Evolutionary conservation across 2,113 vertebrate genomes (phyloP).

Genomic region (Motacilla alba): DNA sequence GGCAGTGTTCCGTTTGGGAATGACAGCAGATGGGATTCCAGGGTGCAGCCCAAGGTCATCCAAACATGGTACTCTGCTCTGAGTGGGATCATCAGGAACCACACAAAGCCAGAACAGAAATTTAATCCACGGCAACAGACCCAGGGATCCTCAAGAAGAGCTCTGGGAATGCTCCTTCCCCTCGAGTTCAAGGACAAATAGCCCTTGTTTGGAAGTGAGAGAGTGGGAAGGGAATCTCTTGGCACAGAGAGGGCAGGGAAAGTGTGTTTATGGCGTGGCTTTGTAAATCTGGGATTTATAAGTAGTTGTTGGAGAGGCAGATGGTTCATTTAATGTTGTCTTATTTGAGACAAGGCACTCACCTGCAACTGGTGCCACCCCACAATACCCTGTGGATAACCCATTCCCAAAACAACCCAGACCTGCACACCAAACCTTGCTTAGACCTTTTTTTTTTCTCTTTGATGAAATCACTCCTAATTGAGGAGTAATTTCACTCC

Average conservation of each 20-base stretch:
- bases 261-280: accelerated
- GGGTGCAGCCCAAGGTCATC: slow-evolving; percentile 45
- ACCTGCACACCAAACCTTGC: background rate
- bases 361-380: background rate
- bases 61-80: background rate
- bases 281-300: background rate
- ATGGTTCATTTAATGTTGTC: background rate
- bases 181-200: background rate
- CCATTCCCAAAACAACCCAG: background rate
- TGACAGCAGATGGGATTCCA: slow-evolving; percentile 9
- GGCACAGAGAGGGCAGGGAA: accelerated
- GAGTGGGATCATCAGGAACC: background rate
- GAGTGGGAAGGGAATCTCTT: background rate
- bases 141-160: background rate
- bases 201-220: background rate
- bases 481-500: background rate
- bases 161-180: background rate
- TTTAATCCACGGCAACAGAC: background rate
- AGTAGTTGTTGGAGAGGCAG: background rate
- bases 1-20: background rate
- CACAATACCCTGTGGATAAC: accelerated
- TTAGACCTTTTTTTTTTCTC: background rate
- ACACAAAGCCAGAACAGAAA: background rate
- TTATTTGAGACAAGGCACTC: background rate
- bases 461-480: background rate